Percentiles rank a stretch among this genome's conserved stretches.
Evolutionary conservation across 2,888 invertebrate species (phyloP).

Genomic region (Himalopsyche anomala): DNA sequence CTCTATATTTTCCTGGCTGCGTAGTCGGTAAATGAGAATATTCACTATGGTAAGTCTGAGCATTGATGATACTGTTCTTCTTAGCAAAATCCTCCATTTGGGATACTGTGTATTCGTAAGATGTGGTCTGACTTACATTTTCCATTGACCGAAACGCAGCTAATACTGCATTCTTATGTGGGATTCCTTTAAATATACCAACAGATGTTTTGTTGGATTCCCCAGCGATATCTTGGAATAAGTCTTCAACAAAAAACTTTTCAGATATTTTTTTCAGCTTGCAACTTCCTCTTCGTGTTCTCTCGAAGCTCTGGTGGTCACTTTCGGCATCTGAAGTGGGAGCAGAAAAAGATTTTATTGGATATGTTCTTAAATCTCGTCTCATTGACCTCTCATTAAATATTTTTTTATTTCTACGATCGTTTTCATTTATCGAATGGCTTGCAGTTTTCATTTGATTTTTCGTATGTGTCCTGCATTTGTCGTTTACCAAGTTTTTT

Average conservation of each 20-base stretch:
- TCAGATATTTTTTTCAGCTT: constrained; percentile 75
- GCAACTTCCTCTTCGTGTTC: constrained; percentile 38
- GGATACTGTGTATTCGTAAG: constrained; percentile 72
- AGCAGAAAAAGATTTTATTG: constrained; percentile 62
- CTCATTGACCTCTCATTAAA: constrained; percentile 17
- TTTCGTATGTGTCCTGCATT: neutral
- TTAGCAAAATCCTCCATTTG: constrained; percentile 71
- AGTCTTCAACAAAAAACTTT: constrained; percentile 76
- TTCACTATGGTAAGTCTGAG: constrained; percentile 74
- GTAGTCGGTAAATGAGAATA: constrained; percentile 76
- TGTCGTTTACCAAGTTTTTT: constrained; percentile 12
- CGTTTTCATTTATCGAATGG: neutral
- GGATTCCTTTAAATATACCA: constrained; percentile 76
- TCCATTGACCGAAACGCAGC: constrained; percentile 77
- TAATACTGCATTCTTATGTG: constrained; percentile 76
- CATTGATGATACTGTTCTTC: constrained; percentile 71
- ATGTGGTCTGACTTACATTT: constrained; percentile 71
- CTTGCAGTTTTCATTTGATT: neutral
- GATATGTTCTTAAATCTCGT: constrained; percentile 42
- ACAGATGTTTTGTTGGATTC: constrained; percentile 74
- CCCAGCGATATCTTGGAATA: constrained; percentile 74
- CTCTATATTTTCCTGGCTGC: constrained; percentile 74
- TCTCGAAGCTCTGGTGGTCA: constrained; percentile 57
- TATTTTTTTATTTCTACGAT: constrained; percentile 32
- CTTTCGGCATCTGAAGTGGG: constrained; percentile 65